phyloP scores from a whole-genome alignment of 2,113 vertebrate species.

The Scortum barcoo region DNA sequence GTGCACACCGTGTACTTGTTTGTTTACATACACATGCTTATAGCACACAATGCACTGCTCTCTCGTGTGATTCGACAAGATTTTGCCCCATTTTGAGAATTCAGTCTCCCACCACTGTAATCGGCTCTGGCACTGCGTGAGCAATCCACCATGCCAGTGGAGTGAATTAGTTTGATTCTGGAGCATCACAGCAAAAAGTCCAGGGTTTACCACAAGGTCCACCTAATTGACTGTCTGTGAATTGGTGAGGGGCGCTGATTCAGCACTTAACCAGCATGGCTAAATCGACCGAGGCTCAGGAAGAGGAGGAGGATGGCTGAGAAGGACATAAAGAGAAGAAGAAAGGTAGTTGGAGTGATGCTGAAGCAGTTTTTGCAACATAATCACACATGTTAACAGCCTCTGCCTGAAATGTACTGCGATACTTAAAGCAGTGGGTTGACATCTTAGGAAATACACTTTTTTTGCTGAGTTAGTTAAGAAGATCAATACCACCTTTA shows the following conservation, averaged over 20 bases:
- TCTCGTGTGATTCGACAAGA: conserved; percentile 55
- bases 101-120: conserved; percentile 61
- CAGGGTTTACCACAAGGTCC: conserved; percentile 61
- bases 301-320: conserved; percentile 40
- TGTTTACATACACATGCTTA: conserved; percentile 43
- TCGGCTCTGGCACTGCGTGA: conserved; percentile 59
- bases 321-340: conserved; percentile 19
- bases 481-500: conserved; percentile 18
- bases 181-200: conserved; percentile 53
- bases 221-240: conserved; percentile 59
- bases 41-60: conserved; percentile 38
- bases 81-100: conserved; percentile 66
- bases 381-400: conserved; percentile 29
- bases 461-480: not conserved
- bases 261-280: conserved; percentile 67
- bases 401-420: conserved; percentile 21
- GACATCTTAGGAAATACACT: not conserved
- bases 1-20: conserved; percentile 5
- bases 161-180: conserved; percentile 57
- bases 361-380: conserved; percentile 21
- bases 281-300: conserved; percentile 49
- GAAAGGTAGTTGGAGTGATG: conserved; percentile 20
- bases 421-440: not conserved
- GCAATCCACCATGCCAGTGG: conserved; percentile 49
- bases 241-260: conserved; percentile 54